Base-by-base conservation (phyloP, 2,797 vertebrate species). In the Sylvia borin region DNA sequence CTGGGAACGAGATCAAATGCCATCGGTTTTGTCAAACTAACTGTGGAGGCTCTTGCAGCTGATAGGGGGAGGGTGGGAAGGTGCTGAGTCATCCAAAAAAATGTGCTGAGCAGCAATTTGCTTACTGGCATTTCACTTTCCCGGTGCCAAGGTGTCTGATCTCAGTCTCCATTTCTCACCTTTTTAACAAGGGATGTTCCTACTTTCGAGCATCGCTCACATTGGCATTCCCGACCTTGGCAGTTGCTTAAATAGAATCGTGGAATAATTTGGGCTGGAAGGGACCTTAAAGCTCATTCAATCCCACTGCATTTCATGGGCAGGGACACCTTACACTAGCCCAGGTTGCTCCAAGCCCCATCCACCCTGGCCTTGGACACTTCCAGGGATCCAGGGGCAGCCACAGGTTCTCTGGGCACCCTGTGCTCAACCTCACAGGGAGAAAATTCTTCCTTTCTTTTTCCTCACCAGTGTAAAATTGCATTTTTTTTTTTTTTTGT, bases 211-310 rank as follows among this genome's bases (percentile, higher is more conserved):
- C 7, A 8, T 43, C 1, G 2, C 47, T 43, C 47, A 4, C 19
- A 0, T 7, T 0, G 0, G 31, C 13, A 0, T 55, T 77, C 67
- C 78, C 31, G 48, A 2, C 51, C 2, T 2, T 4, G 6, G 15
- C 10, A 48, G 0, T 31, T 26, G 32, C 48, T 68, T 31, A 20
- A 16, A 18, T 48, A 29, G 64, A 13, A 20, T 68, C 32, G 5
- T 16, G 25, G 71, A 43, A 17, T 21, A 11, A 3, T 51, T 67
- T 45, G 57, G 43, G 20, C n/a, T 62, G 43, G 29, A 25, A 62
- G 29, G 43, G 50, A n/a, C 20, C 32, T 64, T 15, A 43, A 31
- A n/a, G 11, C 10, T 7, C 11, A 21, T 13, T 4, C 7, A 24
- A 2, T 48, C 0, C 40, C 53, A 19, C 14, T 9, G 25, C 47